phyloP scores from a whole-genome alignment of 2,797 vertebrate species.

The Psittacula derbiana region DNA sequence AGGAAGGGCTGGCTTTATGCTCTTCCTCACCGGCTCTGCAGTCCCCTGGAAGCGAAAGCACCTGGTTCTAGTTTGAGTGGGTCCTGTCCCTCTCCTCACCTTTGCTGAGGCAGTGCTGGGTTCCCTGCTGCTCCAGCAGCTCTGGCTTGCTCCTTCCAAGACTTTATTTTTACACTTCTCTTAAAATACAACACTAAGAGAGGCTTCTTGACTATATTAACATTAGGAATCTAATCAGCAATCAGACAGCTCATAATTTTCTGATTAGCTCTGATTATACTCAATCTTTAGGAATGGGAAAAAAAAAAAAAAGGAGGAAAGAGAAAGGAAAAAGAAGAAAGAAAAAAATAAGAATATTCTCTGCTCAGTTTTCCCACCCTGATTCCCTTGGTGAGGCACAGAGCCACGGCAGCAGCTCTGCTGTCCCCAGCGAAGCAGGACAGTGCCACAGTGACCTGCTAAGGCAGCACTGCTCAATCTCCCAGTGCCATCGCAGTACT shows the following conservation, averaged over 20 bases:
- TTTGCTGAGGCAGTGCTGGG: neutral
- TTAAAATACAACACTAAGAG: conserved; percentile 80
- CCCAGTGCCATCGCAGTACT: neutral
- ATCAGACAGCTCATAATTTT: conserved; percentile 87
- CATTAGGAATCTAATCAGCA: conserved; percentile 88
- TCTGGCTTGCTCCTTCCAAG: conserved; percentile 56
- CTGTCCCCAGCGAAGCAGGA: neutral
- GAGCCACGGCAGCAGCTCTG: neutral
- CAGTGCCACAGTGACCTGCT: neutral
- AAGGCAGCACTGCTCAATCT: neutral
- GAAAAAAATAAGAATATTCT: conserved; percentile 44
- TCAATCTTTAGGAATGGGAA: conserved; percentile 73
- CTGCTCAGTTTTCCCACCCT: neutral
- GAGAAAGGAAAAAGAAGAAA: conserved; percentile 18
- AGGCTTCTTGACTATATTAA: conserved; percentile 85
- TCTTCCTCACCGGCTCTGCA: neutral
- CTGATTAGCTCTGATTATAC: conserved; percentile 87
- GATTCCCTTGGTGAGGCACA: neutral
- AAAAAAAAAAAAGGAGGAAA: conserved; percentile 42
- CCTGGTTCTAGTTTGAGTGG: neutral
- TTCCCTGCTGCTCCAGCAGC: conserved; percentile 47
- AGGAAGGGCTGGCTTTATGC: neutral
- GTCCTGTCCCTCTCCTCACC: neutral
- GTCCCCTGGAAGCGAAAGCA: neutral
- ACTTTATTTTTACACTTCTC: conserved; percentile 81